A percentile compares a stretch with the other conserved stretches of the same genome.
Conservation (phyloP, 2,888 invertebrate genomes). For the Thumatha senex region DNA sequence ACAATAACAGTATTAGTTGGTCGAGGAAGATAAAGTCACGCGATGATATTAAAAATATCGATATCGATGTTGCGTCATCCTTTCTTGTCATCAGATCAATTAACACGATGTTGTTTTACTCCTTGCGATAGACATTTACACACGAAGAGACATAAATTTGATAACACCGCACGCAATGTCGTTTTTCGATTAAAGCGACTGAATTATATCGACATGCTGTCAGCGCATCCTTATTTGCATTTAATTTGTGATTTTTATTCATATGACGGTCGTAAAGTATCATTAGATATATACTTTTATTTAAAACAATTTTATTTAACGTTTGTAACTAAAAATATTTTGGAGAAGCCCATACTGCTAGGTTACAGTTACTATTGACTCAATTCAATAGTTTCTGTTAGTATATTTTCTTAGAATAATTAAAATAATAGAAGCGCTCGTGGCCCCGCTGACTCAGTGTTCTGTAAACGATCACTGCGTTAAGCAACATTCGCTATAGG, state of each 20-base stretch:
- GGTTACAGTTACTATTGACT: no score
- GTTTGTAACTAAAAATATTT: no score
- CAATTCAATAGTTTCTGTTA: no score
- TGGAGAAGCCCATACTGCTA: no score
- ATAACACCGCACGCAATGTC: conserved; percentile 64
- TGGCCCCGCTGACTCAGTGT: no score
- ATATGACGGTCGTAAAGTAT: conserved; percentile 14
- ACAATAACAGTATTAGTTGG: no score
- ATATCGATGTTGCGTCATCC: conserved; percentile 10
- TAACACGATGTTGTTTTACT: conserved; percentile 68
- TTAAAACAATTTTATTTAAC: no score
- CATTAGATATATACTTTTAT: no score
- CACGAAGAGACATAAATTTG: conserved; percentile 64
- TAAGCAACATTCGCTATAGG: no score
- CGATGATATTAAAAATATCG: background rate
- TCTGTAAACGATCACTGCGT: no score
- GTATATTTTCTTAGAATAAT: no score
- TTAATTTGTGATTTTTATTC: conserved; percentile 48
- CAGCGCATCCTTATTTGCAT: conserved; percentile 66
- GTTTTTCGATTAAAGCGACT: conserved; percentile 64
- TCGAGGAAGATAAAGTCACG: background rate
- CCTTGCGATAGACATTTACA: conserved; percentile 52
- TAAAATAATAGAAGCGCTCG: no score
- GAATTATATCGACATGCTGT: conserved; percentile 68
- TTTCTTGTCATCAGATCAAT: conserved; percentile 53